These are phyloP conservation scores for Lerema accius DNA, from an alignment of 1,140 invertebrate species.

Conservation along the genomic window DNA sequence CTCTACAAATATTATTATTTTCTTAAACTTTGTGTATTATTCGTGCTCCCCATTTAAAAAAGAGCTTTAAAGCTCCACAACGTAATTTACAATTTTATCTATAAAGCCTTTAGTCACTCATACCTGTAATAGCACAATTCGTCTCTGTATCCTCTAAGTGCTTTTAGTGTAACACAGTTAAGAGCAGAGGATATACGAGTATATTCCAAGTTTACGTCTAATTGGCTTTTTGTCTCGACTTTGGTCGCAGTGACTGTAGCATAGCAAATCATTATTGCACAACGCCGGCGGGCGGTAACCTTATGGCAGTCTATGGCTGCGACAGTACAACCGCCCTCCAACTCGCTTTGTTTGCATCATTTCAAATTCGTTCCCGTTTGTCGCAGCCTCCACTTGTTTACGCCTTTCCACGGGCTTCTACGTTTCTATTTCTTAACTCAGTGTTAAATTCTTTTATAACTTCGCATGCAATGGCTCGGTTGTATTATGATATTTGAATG, in stretches of 20 bases:
- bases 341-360: conserved; percentile 51
- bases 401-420: conserved; percentile 9
- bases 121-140: too few relatives aligned
- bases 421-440: conserved; percentile 20
- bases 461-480: too few relatives aligned
- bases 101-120: too few relatives aligned
- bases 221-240: conserved; percentile 43
- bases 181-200: background rate
- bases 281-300: conserved; percentile 47
- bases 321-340: conserved; percentile 43
- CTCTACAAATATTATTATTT: too few relatives aligned
- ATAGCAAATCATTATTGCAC: conserved; percentile 63
- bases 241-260: conserved; percentile 39
- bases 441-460: too few relatives aligned
- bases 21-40: too few relatives aligned
- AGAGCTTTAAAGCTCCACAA: too few relatives aligned
- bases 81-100: too few relatives aligned
- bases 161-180: background rate
- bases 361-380: conserved; percentile 49
- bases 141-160: too few relatives aligned
- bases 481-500: conserved; percentile 1
- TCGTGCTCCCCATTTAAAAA: too few relatives aligned
- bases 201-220: conserved; percentile 32
- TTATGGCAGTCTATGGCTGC: conserved; percentile 46
- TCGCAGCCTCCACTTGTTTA: conserved; percentile 36